Conservation (phyloP, 2,797 vertebrate genomes). For the Hemibagrus guttatus region DNA sequence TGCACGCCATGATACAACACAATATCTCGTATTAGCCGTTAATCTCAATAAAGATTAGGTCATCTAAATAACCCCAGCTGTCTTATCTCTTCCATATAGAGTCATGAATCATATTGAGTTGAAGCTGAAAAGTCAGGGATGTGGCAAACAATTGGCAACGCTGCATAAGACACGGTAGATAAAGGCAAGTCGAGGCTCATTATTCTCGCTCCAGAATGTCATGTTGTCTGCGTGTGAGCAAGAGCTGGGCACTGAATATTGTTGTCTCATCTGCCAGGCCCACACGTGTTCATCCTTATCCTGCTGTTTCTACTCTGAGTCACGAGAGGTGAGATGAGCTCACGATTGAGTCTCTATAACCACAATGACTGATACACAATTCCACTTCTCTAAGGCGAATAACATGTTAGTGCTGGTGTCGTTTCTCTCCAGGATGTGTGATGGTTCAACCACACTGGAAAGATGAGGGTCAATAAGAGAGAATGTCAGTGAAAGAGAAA, state of each 20-base stretch:
- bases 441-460: background rate
- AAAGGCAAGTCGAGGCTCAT: background rate
- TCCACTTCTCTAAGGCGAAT: background rate
- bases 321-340: background rate
- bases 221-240: conserved; percentile 17
- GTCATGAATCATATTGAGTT: background rate
- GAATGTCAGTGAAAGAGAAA: background rate
- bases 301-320: conserved; percentile 25
- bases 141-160: background rate
- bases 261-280: conserved; percentile 26
- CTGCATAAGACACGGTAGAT: background rate
- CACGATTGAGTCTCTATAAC: background rate
- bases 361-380: background rate
- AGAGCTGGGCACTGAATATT: conserved; percentile 2
- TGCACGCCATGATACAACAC: background rate
- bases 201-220: background rate
- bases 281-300: conserved; percentile 19
- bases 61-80: background rate
- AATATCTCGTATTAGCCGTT: background rate
- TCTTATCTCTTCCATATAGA: background rate
- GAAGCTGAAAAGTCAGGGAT: background rate
- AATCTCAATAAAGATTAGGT: background rate
- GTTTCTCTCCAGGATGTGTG: background rate
- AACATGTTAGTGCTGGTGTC: background rate
- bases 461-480: background rate